Base-by-base conservation (phyloP, 2,888 invertebrate genomes). In the Apotomis capreana region DNA sequence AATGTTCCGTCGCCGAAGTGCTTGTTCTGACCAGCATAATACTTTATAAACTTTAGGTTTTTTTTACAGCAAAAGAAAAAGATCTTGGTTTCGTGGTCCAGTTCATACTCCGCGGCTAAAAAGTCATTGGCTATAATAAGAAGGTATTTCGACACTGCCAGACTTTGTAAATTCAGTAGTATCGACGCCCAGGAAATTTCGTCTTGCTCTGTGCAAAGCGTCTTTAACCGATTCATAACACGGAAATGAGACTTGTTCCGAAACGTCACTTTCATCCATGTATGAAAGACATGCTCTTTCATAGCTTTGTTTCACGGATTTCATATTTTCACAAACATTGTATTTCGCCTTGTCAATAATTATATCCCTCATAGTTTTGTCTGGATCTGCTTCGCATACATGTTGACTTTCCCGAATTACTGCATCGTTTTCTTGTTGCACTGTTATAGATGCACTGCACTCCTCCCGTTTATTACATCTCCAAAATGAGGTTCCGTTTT, bases 311-410 rank as follows among this genome's bases (percentile, higher is more conserved):
- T 69, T 69, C 49, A 69, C 63, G 46, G 69, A 55, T 70, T 51
- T 52, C 70, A 70, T 64, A 59, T 70, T 70, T 64, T 64, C n/a
- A 62, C 70, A 70, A 36, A 70, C 44, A 36, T 58, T 63, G 1
- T 64, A 5, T 44, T 70, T 70, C 4, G 54, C 64, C 52, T 64
- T 64, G 44, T 60, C 54, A 52, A 65, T 37, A 59, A 60, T 59
- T 15, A 70, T 37, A 26, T 70, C 65, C 40, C 60, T 70, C 58
- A 55, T 60, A 15, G 65, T 60, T 70, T 65, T 64, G 70, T 70
- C 54, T 46, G 55, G 49, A 58, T 67, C 57, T 57, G 57, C 46
- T 57, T 46, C 58, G 46, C 65, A 67, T 6, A 57, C 46, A 49
- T 57, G 57, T n/a, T 49, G 46, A 57, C 26, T 26, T 67, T 46